phyloP scores from a whole-genome alignment of 2,797 vertebrate genomes.

The Distichodus sexfasciatus region DNA sequence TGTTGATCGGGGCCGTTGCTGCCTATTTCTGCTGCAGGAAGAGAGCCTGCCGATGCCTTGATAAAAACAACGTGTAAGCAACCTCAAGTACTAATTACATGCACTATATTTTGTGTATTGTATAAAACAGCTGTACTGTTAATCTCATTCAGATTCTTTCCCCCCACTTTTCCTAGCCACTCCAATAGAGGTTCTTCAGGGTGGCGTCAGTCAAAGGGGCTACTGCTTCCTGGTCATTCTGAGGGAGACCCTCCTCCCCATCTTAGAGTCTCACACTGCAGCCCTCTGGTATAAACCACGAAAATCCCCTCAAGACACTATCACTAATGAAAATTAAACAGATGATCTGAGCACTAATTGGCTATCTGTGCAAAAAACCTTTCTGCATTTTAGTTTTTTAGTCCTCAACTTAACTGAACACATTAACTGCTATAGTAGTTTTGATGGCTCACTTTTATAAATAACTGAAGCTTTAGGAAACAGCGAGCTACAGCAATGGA shows the following conservation, averaged over 20 bases:
- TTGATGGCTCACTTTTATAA: too few relatives aligned
- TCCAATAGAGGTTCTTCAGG: neutral
- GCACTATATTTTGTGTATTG: too few relatives aligned
- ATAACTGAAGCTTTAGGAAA: too few relatives aligned
- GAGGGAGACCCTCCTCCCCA: neutral
- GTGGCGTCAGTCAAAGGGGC: neutral
- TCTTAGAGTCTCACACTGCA: constrained; percentile 36
- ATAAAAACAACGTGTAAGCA: constrained; percentile 35
- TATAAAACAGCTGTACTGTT: neutral
- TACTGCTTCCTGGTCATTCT: neutral
- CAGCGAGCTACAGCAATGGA: too few relatives aligned
- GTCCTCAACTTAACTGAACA: too few relatives aligned
- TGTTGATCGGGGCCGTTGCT: constrained; percentile 55
- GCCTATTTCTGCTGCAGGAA: constrained; percentile 59
- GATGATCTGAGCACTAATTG: neutral
- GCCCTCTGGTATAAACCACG: constrained; percentile 37
- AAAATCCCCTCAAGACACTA: neutral
- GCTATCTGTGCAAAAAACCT: too few relatives aligned
- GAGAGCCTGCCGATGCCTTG: constrained; percentile 10
- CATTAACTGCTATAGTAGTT: too few relatives aligned
- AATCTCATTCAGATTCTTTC: neutral
- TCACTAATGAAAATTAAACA: neutral
- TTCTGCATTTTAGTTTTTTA: too few relatives aligned
- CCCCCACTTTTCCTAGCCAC: neutral
- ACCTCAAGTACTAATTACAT: neutral